phyloP scores from a whole-genome alignment of 2,797 vertebrate species.

The Acestrorhynchus altus region DNA sequence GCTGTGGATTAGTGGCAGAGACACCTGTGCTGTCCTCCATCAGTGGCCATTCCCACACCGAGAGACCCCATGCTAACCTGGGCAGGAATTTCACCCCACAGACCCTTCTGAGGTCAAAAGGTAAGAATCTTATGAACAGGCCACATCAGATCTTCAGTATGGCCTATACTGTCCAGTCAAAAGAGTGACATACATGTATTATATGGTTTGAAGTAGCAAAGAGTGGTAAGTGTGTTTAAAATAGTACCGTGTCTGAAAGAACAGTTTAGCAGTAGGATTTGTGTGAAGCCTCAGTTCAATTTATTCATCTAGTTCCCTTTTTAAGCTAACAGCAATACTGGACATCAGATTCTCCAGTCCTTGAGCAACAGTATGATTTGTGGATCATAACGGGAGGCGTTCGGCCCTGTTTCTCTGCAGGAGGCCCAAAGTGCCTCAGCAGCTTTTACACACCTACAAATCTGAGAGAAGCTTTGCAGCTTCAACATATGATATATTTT shows the following conservation, averaged over 20 bases:
- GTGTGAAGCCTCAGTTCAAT: not conserved
- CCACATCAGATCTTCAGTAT: conserved; percentile 21
- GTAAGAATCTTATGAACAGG: conserved; percentile 46
- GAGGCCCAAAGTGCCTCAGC: conserved; percentile 34
- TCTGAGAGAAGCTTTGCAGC: conserved; percentile 7
- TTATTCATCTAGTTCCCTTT: not conserved
- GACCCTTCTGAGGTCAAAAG: conserved; percentile 57
- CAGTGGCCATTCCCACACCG: conserved; percentile 65
- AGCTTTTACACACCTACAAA: conserved; percentile 29
- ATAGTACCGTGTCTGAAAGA: not conserved
- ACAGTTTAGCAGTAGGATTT: not conserved
- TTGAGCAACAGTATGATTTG: conserved; percentile 42
- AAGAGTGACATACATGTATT: not conserved
- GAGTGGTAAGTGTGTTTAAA: not conserved
- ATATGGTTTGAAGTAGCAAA: not conserved
- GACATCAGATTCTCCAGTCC: conserved; percentile 5
- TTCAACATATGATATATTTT: conserved; percentile 4
- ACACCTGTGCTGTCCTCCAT: conserved; percentile 72
- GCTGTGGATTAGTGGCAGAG: conserved; percentile 52
- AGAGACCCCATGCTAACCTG: conserved; percentile 67
- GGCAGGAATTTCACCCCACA: conserved; percentile 68
- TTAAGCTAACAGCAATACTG: not conserved
- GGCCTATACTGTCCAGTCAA: conserved; percentile 6
- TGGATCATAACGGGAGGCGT: conserved; percentile 36
- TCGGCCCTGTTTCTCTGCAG: conserved; percentile 33